A percentile compares a stretch with the other conserved stretches of the same genome.
phyloP scores from a whole-genome alignment of 2,888 invertebrate genomes.

The Geophilus truncorum region DNA sequence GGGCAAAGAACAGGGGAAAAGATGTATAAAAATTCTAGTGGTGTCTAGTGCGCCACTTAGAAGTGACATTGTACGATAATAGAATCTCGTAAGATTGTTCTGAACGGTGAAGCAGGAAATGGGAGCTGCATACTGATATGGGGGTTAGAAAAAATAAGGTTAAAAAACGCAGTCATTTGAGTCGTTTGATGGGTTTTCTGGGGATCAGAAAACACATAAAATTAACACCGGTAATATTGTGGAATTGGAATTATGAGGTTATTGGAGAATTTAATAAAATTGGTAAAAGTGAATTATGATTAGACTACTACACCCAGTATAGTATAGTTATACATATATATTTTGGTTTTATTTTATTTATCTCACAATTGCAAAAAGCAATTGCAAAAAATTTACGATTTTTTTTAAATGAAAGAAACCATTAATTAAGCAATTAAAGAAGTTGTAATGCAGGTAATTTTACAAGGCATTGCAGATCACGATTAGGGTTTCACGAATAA shows the following conservation, averaged over 20 bases:
- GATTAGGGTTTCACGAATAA: background rate
- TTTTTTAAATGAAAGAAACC: background rate
- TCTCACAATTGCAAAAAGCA: too few relatives aligned
- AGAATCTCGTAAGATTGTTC: conserved; percentile 17
- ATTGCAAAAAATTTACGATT: background rate
- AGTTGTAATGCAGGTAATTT: background rate
- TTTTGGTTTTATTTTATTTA: too few relatives aligned
- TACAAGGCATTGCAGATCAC: background rate
- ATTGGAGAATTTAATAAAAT: too few relatives aligned
- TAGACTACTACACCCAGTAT: too few relatives aligned
- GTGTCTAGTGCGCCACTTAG: conserved; percentile 9
- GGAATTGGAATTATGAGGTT: background rate
- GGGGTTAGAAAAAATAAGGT: background rate
- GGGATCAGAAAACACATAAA: background rate
- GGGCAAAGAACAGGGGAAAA: background rate
- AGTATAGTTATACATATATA: too few relatives aligned
- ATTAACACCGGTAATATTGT: background rate
- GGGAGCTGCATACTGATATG: conserved; percentile 1
- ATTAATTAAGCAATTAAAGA: background rate
- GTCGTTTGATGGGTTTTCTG: background rate
- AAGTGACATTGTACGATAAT: conserved; percentile 17
- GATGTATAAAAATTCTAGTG: background rate
- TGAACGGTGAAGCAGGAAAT: conserved; percentile 15
- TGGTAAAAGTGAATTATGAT: too few relatives aligned
- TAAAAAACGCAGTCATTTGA: background rate